Conservation (phyloP, 2,797 vertebrate genomes). For the Choloepus didactylus region DNA sequence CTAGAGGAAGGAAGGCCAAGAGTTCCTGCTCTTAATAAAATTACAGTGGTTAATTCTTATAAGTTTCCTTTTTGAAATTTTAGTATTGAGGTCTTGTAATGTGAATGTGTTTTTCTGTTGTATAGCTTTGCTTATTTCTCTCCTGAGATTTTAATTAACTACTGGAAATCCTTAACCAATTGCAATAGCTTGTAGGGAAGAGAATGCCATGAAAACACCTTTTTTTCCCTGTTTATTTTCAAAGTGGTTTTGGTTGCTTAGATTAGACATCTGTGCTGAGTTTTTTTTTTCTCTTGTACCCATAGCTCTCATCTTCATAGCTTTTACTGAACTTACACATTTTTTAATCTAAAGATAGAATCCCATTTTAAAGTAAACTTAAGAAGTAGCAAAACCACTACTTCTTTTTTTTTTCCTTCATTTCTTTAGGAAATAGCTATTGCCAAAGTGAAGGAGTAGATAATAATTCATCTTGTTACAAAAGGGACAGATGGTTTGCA, state of each 20-base stretch:
- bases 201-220: neutral
- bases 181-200: neutral
- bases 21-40: constrained; percentile 70
- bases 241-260: no score
- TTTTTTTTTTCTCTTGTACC: neutral
- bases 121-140: constrained; percentile 39
- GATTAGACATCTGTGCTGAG: neutral
- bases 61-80: constrained; percentile 62
- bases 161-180: constrained; percentile 84
- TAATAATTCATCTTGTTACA: constrained; percentile 60
- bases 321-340: constrained; percentile 63
- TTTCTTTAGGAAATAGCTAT: constrained; percentile 73
- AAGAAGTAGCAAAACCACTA: constrained; percentile 14
- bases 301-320: constrained; percentile 32
- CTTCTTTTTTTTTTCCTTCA: neutral
- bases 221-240: no score
- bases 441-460: constrained; percentile 76
- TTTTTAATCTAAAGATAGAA: constrained; percentile 74
- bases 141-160: constrained; percentile 75
- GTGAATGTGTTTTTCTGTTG: constrained; percentile 65
- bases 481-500: constrained; percentile 47
- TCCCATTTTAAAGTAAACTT: constrained; percentile 78
- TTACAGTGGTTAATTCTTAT: constrained; percentile 55
- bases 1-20: neutral
- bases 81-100: constrained; percentile 60